Percentiles rank a stretch among this genome's conserved stretches.
Evolutionary conservation across 2,888 invertebrate genomes (phyloP).

Genomic region (Trissolcus japonicus): DNA sequence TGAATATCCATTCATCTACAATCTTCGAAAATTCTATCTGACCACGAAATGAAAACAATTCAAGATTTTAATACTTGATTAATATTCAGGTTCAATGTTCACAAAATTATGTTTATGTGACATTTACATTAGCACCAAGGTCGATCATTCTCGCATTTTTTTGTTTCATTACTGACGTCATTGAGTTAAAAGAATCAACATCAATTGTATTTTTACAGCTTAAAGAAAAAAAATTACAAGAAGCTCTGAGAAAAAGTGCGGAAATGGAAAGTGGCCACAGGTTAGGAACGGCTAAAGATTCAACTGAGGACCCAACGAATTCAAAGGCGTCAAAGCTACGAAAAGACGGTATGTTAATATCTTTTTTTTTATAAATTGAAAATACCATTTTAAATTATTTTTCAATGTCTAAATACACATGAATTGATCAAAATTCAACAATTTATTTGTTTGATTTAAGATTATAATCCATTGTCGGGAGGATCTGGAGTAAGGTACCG

Average conservation of each 20-base stretch:
- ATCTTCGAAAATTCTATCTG: no score
- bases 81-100: no score
- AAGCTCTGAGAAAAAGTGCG: slow-evolving; percentile 53
- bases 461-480: slow-evolving; percentile 74
- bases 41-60: no score
- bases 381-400: no score
- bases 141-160: no score
- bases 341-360: slow-evolving; percentile 24
- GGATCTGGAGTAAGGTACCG: slow-evolving; percentile 67
- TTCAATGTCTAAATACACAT: neutral
- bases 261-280: slow-evolving; percentile 21
- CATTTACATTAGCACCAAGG: no score
- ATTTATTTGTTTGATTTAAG: slow-evolving; percentile 58
- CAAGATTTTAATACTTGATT: no score
- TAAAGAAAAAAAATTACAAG: slow-evolving; percentile 69
- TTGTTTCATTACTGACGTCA: no score
- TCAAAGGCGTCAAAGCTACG: slow-evolving; percentile 34
- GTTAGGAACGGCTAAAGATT: slow-evolving; percentile 24
- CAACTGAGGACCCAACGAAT: slow-evolving; percentile 14
- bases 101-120: no score
- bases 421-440: neutral
- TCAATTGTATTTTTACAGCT: slow-evolving; percentile 62
- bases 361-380: neutral
- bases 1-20: no score
- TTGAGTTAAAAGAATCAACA: neutral